Percentiles rank a stretch among this genome's conserved stretches.
Conservation (phyloP, 2,113 vertebrate species). For the Leucosticte australis region DNA sequence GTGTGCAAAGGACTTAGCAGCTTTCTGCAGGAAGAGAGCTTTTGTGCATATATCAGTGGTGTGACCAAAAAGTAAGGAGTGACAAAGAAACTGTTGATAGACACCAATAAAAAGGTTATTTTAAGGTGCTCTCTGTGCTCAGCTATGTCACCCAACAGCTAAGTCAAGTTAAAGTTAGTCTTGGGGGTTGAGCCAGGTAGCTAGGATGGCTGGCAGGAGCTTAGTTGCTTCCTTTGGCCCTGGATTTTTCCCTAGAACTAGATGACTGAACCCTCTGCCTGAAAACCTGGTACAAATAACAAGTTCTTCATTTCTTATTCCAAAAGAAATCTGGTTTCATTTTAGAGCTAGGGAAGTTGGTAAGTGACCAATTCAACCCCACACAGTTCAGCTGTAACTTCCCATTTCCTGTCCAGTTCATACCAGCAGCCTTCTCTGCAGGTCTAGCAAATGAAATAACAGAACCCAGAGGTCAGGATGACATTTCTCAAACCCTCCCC, state of each 20-base stretch:
- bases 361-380: not conserved
- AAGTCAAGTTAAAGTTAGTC: not conserved
- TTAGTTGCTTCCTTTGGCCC: not conserved
- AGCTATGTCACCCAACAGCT: not conserved
- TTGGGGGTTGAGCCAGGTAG: not conserved
- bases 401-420: not conserved
- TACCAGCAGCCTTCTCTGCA: not conserved
- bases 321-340: not conserved
- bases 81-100: not conserved
- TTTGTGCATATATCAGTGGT: not conserved
- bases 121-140: not conserved
- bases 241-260: not conserved
- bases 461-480: not conserved
- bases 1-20: accelerated
- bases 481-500: not conserved
- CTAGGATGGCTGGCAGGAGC: not conserved
- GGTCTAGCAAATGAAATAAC: not conserved
- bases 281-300: not conserved
- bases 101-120: not conserved
- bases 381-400: not conserved
- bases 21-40: not conserved
- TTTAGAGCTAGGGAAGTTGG: not conserved
- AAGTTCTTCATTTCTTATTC: not conserved
- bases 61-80: not conserved
- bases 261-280: not conserved